Evolutionary conservation across 2,797 vertebrate genomes (phyloP).

Genomic region (Pangasius larnaudii): DNA sequence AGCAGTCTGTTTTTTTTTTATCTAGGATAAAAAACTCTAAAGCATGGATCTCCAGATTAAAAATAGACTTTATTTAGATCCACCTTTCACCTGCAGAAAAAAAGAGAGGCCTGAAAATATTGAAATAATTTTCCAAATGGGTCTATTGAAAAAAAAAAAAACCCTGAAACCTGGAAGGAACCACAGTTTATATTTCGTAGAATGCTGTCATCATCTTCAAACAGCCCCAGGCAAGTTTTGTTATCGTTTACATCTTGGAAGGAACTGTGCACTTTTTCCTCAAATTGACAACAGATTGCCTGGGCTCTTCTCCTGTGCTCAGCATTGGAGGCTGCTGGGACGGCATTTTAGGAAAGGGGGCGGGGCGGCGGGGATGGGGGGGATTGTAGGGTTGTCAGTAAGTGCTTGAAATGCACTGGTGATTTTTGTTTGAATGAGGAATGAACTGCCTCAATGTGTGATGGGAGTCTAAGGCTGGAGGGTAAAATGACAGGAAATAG

Average conservation of each 20-base stretch:
- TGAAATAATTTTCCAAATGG: conserved; percentile 39
- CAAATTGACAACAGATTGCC: conserved; percentile 91
- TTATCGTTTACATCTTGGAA: conserved; percentile 91
- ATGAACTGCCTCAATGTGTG: conserved; percentile 74
- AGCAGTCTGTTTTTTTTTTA: neutral
- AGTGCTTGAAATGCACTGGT: conserved; percentile 78
- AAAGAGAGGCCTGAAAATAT: conserved; percentile 21
- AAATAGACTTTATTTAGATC: conserved; percentile 39
- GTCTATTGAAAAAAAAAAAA: conserved; percentile 61
- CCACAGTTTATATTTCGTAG: conserved; percentile 76
- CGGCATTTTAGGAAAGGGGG: conserved; percentile 70
- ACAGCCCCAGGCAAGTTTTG: conserved; percentile 81
- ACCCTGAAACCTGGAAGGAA: conserved; percentile 68
- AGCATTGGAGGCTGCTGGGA: conserved; percentile 77
- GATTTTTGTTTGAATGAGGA: conserved; percentile 81
- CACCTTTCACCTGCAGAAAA: conserved; percentile 45
- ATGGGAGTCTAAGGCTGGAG: conserved; percentile 69
- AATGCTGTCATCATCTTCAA: conserved; percentile 86
- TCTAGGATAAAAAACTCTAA: neutral
- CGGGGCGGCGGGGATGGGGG: neutral
- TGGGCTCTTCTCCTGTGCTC: conserved; percentile 75
- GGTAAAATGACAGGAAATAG: conserved; percentile 38
- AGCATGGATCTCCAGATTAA: conserved; percentile 20
- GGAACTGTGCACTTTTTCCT: conserved; percentile 77
- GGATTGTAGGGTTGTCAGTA: conserved; percentile 54